Evolutionary conservation across 1,140 invertebrate genomes (phyloP), one percentile per base, ranked within the genome.

Genomic region (Neodiprion fabricii): DNA sequence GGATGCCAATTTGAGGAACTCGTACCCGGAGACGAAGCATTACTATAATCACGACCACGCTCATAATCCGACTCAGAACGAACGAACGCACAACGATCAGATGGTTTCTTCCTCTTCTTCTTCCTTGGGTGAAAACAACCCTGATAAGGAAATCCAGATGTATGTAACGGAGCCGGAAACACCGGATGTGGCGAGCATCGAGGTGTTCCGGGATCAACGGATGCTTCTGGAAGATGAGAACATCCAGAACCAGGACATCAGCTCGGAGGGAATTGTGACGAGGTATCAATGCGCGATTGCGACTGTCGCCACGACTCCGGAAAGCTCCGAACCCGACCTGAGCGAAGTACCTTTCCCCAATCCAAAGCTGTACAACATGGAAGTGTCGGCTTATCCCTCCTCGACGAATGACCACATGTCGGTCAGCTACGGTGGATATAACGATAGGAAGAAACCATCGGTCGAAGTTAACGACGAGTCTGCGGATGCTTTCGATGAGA

Each of bases 201-300:
- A 66, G 17, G 2, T 14, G 23, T 67, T 69, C 48, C 53, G 53
- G 11, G 50, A 75, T 10, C 50, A 67, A 12, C 0, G 10, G 14
- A 67, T 73, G 48, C 48, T 4, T 9, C 17, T 71, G 7, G 74
- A 79, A 12, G 83, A 85, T 48, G 79, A 83, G 66, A 83, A 85
- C 40, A 87, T 88, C 9, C 77, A 86, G 40, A 89, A 89, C 73
- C 87, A 88, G 68, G 86, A 88, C 23, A 87, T 88, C 66, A 85
- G 85, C 23, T 74, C 82, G 0, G 85, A 86, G 1, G 85, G 86
- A 7, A 75, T 89, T 0, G 82, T 89, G 0, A 89, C 87, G 0
- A 81, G 86, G 10, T 87, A 87, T 61, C 77, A 87, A 0, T 82
- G 84, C 48, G 87, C 86, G 1, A 84, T 87, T 7, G 87, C 76